A percentile compares a stretch with the other conserved stretches of the same genome.
phyloP scores from a whole-genome alignment of 2,888 invertebrate genomes.

The Folsomia manolachei region DNA sequence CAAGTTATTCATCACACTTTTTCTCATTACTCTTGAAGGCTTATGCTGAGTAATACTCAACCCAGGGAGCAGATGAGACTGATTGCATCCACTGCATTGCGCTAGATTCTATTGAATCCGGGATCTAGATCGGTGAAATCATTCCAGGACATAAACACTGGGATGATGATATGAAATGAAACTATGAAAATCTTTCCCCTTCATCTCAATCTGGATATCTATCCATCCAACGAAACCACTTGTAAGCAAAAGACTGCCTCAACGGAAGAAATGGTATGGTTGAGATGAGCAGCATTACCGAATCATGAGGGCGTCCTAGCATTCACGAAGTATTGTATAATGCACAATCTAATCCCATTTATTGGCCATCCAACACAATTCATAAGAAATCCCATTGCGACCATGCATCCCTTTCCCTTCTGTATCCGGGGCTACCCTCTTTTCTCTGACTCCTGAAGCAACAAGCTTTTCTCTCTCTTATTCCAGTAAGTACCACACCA shows the following conservation, averaged over 20 bases:
- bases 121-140: constrained; percentile 11
- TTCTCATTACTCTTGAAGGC: constrained; percentile 20
- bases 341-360: constrained; percentile 21
- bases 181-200: neutral
- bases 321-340: constrained; percentile 6
- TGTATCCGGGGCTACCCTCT: too few relatives aligned
- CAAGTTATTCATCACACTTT: constrained; percentile 24
- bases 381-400: constrained; percentile 20
- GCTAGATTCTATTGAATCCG: too few relatives aligned
- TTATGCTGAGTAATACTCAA: neutral
- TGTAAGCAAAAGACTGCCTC: neutral
- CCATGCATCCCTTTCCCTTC: constrained; percentile 11
- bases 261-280: neutral
- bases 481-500: too few relatives aligned
- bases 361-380: constrained; percentile 18
- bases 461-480: neutral
- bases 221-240: neutral
- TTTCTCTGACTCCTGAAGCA: neutral
- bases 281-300: neutral
- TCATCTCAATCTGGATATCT: neutral
- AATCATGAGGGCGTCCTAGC: constrained; percentile 9
- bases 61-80: neutral
- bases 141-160: constrained; percentile 9
- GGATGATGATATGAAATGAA: neutral
- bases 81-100: too few relatives aligned